Percentiles rank a stretch among this genome's conserved stretches.
phyloP scores from a whole-genome alignment of 2,797 vertebrate genomes.

The Manis javanica region DNA sequence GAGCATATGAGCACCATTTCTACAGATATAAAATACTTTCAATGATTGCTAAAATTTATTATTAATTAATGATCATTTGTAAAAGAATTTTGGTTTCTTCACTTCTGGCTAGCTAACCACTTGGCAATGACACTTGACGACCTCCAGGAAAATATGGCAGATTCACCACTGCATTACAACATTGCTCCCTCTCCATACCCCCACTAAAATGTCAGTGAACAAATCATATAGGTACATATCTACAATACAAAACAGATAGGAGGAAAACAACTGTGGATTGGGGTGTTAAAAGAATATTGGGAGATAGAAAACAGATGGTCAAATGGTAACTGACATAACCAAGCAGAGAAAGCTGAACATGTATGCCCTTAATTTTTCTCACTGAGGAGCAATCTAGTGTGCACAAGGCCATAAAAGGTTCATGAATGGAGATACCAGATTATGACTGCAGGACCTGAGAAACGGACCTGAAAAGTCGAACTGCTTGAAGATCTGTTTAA shows the following conservation, averaged over 20 bases:
- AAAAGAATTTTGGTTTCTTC: neutral
- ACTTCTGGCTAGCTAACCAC: neutral
- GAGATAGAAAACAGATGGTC: neutral
- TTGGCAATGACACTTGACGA: neutral
- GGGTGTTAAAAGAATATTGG: neutral
- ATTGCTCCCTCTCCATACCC: accelerated
- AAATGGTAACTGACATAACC: neutral
- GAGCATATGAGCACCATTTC: neutral
- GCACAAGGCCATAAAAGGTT: neutral
- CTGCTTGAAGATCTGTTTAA: neutral
- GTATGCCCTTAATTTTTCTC: neutral
- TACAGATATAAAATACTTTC: neutral
- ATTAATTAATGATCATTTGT: neutral
- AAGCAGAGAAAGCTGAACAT: neutral
- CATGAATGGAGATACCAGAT: no score
- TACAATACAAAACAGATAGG: neutral
- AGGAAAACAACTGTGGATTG: neutral
- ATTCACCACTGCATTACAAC: neutral
- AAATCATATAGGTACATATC: neutral
- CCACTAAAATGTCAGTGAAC: neutral
- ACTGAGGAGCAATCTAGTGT: neutral
- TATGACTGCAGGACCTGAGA: neutral
- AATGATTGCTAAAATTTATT: neutral
- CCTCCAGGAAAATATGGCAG: neutral
- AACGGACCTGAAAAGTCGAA: neutral